Percentiles rank a stretch among this genome's conserved stretches.
phyloP scores from a whole-genome alignment of 53 echinoderm and acorn worm species.

The Crossaster papposus region DNA sequence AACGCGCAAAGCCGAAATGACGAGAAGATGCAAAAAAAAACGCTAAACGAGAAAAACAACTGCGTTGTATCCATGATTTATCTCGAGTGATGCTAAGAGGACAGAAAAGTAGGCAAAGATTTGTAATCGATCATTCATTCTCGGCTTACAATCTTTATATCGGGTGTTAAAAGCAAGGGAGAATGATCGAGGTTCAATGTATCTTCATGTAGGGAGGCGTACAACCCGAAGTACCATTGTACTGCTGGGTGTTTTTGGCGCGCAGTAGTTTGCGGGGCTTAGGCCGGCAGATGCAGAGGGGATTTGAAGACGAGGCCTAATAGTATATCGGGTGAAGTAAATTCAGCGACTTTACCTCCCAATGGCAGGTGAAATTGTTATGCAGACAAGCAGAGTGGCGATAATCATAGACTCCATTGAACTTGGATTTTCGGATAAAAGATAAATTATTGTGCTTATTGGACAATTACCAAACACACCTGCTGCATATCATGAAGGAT shows the following conservation, averaged over 20 bases:
- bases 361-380: neutral
- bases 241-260: neutral
- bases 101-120: neutral
- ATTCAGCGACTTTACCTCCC: neutral
- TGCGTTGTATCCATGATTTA: too few relatives aligned
- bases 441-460: too few relatives aligned
- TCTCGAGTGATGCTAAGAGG: neutral
- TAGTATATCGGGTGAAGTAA: neutral
- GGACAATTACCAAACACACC: too few relatives aligned
- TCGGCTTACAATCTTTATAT: neutral
- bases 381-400: neutral
- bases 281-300: neutral
- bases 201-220: neutral
- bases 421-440: neutral
- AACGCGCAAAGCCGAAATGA: neutral
- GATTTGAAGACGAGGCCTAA: neutral
- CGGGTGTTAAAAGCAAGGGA: neutral
- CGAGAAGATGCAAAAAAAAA: too few relatives aligned
- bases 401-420: neutral
- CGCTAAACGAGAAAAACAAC: too few relatives aligned
- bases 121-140: neutral
- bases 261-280: neutral
- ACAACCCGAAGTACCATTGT: neutral
- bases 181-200: neutral
- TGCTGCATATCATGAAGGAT: too few relatives aligned